These are phyloP conservation scores for Tinea pellionella DNA, from an alignment of 2,888 invertebrate species.

Conservation along the genomic window DNA sequence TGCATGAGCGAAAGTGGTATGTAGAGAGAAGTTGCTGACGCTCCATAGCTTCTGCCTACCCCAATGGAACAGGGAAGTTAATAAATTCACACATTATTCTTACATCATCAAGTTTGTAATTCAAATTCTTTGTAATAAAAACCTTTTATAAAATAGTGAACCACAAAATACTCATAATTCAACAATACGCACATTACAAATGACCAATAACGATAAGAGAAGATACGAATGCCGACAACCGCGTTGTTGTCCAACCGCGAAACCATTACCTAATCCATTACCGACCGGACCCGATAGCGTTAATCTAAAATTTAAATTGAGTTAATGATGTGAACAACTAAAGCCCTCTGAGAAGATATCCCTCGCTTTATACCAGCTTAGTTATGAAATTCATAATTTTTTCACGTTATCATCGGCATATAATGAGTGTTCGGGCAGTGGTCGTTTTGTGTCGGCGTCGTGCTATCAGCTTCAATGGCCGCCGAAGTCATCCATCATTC, in stretches of 20 bases:
- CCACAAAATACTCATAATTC: too few species aligned
- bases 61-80: too few species aligned
- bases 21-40: too few species aligned
- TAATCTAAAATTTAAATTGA: conserved; percentile 13
- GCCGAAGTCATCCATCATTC: conserved; percentile 57
- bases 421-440: conserved; percentile 45
- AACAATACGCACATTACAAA: neutral
- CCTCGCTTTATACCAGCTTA: conserved; percentile 1
- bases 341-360: neutral
- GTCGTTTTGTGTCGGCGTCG: conserved; percentile 57
- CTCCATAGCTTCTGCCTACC: too few species aligned
- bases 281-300: neutral
- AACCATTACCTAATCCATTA: conserved; percentile 9
- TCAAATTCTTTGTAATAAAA: too few species aligned
- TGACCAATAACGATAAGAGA: neutral
- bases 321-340: conserved; percentile 11
- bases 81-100: too few species aligned
- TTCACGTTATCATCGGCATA: conserved; percentile 58
- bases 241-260: conserved; percentile 6
- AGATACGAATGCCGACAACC: neutral
- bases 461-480: conserved; percentile 33
- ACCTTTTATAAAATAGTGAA: too few species aligned
- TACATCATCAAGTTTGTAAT: too few species aligned
- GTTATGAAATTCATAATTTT: conserved; percentile 9
- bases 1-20: too few species aligned